Percentiles rank a stretch among this genome's conserved stretches.
phyloP scores from a whole-genome alignment of 2,797 vertebrate genomes.

The Fistularia tabacaria region DNA sequence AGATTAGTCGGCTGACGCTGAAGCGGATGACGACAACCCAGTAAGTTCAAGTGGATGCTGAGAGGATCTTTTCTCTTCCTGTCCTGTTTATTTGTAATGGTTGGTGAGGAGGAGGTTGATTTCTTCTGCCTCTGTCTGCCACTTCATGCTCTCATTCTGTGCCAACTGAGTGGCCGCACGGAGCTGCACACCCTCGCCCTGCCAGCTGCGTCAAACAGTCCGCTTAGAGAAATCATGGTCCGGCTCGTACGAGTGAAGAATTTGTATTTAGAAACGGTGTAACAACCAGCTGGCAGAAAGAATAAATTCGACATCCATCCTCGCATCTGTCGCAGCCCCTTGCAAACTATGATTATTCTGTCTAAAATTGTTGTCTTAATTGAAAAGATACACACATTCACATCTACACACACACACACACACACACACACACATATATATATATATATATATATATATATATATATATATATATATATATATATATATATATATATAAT shows the following conservation, averaged over 20 bases:
- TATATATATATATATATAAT: background rate
- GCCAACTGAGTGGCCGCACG: slow-evolving; percentile 41
- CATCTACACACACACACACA: too few species aligned
- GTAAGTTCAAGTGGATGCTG: slow-evolving; percentile 40
- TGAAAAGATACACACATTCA: too few species aligned
- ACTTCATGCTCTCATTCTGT: slow-evolving; percentile 39
- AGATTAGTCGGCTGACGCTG: slow-evolving; percentile 31
- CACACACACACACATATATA: too few species aligned
- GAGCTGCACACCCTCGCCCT: slow-evolving; percentile 28
- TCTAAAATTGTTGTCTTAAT: background rate
- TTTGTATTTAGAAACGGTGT: too few species aligned
- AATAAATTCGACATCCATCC: background rate
- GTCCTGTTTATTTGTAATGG: slow-evolving; percentile 1
- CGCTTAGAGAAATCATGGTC: background rate
- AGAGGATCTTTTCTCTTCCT: slow-evolving; percentile 6
- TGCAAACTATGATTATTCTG: slow-evolving; percentile 17
- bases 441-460: background rate
- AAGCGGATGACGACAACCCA: slow-evolving; percentile 6
- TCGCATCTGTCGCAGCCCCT: slow-evolving; percentile 11
- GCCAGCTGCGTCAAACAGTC: slow-evolving; percentile 33
- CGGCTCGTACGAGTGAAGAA: too few species aligned
- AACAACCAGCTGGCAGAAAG: too few species aligned
- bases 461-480: background rate
- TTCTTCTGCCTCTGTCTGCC: slow-evolving; percentile 27
- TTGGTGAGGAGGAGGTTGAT: slow-evolving; percentile 7